Base-by-base conservation (phyloP, 2,888 invertebrate genomes). In the Mactromeris polynyma region DNA sequence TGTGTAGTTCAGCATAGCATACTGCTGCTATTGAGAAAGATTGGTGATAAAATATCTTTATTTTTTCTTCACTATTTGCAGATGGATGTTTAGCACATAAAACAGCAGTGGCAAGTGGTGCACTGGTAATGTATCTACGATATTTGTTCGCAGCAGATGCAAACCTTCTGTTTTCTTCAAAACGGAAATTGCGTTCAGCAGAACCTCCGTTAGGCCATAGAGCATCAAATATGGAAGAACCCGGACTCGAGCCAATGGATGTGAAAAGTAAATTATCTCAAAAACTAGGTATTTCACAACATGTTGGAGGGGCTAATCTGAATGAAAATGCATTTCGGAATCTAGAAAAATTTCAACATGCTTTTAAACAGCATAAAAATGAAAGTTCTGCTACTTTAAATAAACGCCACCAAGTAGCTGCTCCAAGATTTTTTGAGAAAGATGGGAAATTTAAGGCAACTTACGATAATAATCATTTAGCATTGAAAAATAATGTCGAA, bases 61-160 rank as follows among this genome's bases (percentile, higher is more conserved):
- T 73, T 14, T 73, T 73, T 73, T 7, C 36, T 73, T 17, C 33
- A 2, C 1, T 33, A 80, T 26, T 93, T 94, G 2, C 94, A 96
- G 96, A 93, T 92, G 96, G 95, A 19, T 96, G 96, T 91, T 88
- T 96, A 46, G 92, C 95, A 11, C 96, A 96, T 91, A 96, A 96
- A 90, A 96, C 96, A 21, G 96, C 95, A 7, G 96, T 96, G 40
- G 96, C 95, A 4, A 94, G 94, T 36, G 96, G 96, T n/a, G 96
- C 96, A 17, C 92, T 96, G 11, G 92, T 94, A 51, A 94, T 96
- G 91, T 96, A 96, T 87, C 92, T 96, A 33, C 88, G 95, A 3
- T 96, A 94, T 84, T 88, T 96, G 4, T 89, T 96, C n/a, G 93
- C 95, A 46, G 95, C 95, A 19, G 95, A 92, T 84, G 92, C 83